Base-by-base conservation (phyloP, 1,140 invertebrate genomes). In the Sinonovacula constricta region DNA sequence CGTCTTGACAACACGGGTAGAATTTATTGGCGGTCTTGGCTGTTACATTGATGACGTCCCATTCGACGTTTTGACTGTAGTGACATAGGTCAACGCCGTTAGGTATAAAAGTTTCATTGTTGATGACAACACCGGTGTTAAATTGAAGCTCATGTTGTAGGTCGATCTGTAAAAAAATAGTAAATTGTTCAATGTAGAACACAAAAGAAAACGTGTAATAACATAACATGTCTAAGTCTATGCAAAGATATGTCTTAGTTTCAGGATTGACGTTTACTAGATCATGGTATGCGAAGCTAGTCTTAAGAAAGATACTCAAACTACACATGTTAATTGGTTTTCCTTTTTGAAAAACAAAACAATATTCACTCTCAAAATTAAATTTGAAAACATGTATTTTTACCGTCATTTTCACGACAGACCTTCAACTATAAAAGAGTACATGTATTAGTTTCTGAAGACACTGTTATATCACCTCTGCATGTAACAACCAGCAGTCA, bases 31-130 rank as follows among this genome's bases (percentile, higher is more conserved):
- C 89, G 63, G 87, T 87, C 74, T 83, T 80, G 3, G 90, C 90
- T 3, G 85, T 83, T 26, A 88, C 87, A 57, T 89, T 86, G 54
- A 99, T 92, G 87, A 99, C 98, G 91, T 99, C 98, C 98, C 98
- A 99, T 92, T 99, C 98, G 24, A 99, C 97, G 31, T 96, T 98
- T 93, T 80, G 81, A 65, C 89, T 88, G 62, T 88, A 91, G 34
- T 89, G 87, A 45, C 84, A 56, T 45, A 91, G 78, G 81, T 91
- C 88, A 5, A 91, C 83, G 0, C 88, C 89, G 33, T 84, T 81
- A 1, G 66, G 57, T 39, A 89, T 85, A 39, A 78, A 14, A 4
- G 26, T 68, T 53, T 53, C n/a, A 28, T 49, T 53, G 30, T 68
- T 33, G 28, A 31, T 31, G 3, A 28, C 28, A 2, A 66, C 22